These are phyloP conservation scores for Sebastes alutus DNA, from an alignment of 2,797 vertebrate genomes.

Conservation along the genomic window DNA sequence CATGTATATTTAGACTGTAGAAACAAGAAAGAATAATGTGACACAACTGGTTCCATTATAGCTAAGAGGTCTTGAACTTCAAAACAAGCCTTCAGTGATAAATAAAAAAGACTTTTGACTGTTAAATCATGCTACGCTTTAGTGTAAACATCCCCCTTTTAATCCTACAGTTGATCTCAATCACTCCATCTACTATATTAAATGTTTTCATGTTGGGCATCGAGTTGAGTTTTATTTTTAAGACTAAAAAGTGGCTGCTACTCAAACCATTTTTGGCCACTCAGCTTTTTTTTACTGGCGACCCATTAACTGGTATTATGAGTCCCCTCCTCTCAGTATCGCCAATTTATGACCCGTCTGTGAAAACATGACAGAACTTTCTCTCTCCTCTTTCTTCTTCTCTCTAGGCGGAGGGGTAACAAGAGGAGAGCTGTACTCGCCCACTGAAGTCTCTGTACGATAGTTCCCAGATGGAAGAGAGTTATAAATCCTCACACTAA, in stretches of 20 bases:
- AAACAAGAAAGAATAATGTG: constrained; percentile 33
- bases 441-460: constrained; percentile 55
- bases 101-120: constrained; percentile 24
- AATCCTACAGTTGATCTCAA: constrained; percentile 9
- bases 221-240: constrained; percentile 12
- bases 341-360: constrained; percentile 68
- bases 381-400: constrained; percentile 15
- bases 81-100: constrained; percentile 29
- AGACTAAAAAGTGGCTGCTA: constrained; percentile 10
- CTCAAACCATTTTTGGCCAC: constrained; percentile 44
- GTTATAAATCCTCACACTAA: constrained; percentile 54
- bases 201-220: constrained; percentile 14
- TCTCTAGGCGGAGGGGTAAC: constrained; percentile 40
- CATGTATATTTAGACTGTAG: constrained; percentile 28
- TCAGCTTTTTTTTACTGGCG: constrained; percentile 35
- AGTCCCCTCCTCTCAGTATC: constrained; percentile 43
- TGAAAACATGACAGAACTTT: constrained; percentile 67
- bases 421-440: constrained; percentile 22
- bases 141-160: constrained; percentile 34
- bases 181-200: constrained; percentile 19
- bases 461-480: constrained; percentile 76
- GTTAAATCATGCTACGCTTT: not conserved
- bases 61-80: constrained; percentile 27
- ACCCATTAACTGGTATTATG: constrained; percentile 58
- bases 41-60: constrained; percentile 25